Percentiles rank a stretch among this genome's conserved stretches.
Conservation (phyloP, 2,113 vertebrate species). For the Mormoops blainvillei region DNA sequence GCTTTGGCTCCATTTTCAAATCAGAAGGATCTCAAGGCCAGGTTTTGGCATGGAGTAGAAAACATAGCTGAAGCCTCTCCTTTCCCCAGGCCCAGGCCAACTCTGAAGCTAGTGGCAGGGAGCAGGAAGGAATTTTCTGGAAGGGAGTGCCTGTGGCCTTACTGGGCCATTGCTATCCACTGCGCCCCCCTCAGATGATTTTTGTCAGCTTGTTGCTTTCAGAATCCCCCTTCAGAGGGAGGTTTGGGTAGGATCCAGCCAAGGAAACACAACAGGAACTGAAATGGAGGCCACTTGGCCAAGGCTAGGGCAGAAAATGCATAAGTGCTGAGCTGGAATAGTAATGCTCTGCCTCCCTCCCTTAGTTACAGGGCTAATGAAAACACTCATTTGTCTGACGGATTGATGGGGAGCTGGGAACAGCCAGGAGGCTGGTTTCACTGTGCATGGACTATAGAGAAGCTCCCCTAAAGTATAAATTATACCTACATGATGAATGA, state of each 20-base stretch:
- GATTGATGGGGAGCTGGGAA: background rate
- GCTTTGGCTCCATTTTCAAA: background rate
- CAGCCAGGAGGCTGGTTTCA: background rate
- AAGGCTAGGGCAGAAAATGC: background rate
- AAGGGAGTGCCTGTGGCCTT: background rate
- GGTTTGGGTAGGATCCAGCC: background rate
- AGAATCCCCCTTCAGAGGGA: background rate
- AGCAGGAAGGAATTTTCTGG: background rate
- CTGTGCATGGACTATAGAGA: background rate
- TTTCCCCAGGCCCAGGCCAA: background rate
- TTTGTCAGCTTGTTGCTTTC: background rate
- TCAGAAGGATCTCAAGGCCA: background rate
- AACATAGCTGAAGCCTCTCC: background rate
- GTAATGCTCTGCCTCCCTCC: background rate
- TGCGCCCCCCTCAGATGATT: background rate
- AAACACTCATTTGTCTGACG: slow-evolving; percentile 23
- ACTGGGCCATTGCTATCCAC: background rate
- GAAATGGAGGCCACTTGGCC: background rate
- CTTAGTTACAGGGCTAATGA: background rate
- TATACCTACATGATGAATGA: background rate
- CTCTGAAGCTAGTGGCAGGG: background rate
- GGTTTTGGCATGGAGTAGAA: background rate
- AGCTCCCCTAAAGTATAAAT: slow-evolving; percentile 24
- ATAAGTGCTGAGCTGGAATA: background rate
- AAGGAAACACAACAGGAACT: background rate